Evolutionary conservation across 2,797 vertebrate genomes (phyloP).

Genomic region (Brachyalestes nurse): DNA sequence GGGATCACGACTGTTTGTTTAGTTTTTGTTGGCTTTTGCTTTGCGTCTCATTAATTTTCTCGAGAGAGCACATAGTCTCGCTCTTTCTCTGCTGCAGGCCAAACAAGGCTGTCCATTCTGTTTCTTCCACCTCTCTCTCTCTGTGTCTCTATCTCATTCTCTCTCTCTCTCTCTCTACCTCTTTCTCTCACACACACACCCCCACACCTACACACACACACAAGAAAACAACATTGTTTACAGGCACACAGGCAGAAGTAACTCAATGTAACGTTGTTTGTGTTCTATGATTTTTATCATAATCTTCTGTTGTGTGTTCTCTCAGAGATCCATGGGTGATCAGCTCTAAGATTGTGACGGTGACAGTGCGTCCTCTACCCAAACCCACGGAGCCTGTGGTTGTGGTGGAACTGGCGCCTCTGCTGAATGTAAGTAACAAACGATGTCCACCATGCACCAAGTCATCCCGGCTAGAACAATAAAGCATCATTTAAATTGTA

Average conservation of each 20-base stretch:
- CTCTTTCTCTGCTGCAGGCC: conserved; percentile 21
- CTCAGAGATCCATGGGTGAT: conserved; percentile 86
- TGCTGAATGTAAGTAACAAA: conserved; percentile 83
- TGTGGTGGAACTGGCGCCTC: conserved; percentile 90
- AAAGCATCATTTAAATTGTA: too few species aligned
- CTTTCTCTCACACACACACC: too few species aligned
- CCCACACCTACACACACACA: too few species aligned
- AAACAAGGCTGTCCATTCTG: conserved; percentile 38
- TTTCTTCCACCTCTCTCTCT: not conserved
- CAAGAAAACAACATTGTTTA: not conserved
- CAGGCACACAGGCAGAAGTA: not conserved
- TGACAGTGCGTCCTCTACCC: conserved; percentile 91
- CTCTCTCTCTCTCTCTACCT: too few species aligned
- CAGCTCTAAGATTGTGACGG: conserved; percentile 92
- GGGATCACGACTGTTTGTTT: conserved; percentile 58
- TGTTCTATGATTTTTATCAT: not conserved
- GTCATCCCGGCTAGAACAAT: too few species aligned
- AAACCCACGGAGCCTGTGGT: conserved; percentile 91
- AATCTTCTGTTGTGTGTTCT: not conserved
- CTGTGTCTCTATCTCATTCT: too few species aligned
- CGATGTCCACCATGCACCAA: too few species aligned
- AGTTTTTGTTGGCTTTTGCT: conserved; percentile 41
- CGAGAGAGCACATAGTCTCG: conserved; percentile 18
- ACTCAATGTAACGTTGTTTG: not conserved
- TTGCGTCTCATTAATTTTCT: conserved; percentile 58